Conservation (phyloP, 2,113 vertebrate genomes). For the Arvicanthis niloticus region DNA sequence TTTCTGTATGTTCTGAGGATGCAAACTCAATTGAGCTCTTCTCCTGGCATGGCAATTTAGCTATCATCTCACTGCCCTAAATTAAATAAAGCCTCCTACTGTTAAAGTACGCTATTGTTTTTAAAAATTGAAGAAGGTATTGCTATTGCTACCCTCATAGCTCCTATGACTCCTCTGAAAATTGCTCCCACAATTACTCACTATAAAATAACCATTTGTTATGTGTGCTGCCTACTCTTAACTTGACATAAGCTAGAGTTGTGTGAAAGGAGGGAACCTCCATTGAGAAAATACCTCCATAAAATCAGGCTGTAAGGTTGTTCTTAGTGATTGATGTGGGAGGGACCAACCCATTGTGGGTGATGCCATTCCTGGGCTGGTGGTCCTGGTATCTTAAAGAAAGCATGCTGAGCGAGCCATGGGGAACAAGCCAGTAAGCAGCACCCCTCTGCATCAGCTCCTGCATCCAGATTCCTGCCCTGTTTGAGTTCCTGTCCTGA, state of each 20-base stretch:
- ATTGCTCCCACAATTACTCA: background rate
- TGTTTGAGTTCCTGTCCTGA: background rate
- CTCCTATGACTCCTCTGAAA: slow-evolving; percentile 19
- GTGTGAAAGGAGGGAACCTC: too few relatives aligned
- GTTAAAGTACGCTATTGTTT: background rate
- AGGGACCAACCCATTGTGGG: background rate
- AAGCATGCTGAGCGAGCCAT: background rate
- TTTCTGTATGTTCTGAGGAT: background rate
- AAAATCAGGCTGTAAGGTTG: background rate
- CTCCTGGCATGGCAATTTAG: background rate
- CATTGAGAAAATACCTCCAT: background rate
- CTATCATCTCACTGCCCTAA: background rate
- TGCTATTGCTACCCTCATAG: background rate
- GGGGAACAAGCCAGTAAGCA: background rate
- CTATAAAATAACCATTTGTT: slow-evolving; percentile 18
- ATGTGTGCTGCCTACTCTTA: background rate
- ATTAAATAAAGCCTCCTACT: background rate
- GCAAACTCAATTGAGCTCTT: background rate
- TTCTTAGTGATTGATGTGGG: background rate
- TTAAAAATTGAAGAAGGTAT: background rate
- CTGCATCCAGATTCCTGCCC: background rate
- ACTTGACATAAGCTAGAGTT: background rate
- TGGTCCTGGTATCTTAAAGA: background rate
- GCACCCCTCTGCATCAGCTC: background rate
- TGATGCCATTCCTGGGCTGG: background rate